Evolutionary conservation across 1,140 invertebrate genomes (phyloP).

Genomic region (Bemisia tabaci): DNA sequence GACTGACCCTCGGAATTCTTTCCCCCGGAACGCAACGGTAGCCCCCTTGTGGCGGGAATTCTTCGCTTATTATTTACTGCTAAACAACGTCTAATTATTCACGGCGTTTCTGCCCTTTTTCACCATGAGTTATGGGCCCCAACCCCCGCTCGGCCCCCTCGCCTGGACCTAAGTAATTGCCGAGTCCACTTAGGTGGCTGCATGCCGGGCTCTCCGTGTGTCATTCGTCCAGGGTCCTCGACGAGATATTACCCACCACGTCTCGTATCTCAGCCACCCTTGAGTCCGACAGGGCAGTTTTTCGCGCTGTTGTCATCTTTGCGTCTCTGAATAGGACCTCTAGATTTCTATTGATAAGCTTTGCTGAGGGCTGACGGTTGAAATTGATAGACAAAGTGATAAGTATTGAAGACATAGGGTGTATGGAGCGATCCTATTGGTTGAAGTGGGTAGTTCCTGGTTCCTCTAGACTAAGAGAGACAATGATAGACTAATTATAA

Average conservation of each 20-base stretch:
- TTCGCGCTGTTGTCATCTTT: no score
- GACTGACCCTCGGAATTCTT: neutral
- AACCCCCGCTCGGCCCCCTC: neutral
- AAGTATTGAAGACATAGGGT: no score
- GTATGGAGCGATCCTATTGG: no score
- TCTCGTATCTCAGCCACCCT: no score
- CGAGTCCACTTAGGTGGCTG: neutral
- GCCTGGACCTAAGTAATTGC: neutral
- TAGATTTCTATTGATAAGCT: no score
- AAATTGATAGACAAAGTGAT: no score
- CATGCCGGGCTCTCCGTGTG: neutral
- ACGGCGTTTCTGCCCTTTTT: neutral
- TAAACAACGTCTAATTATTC: neutral
- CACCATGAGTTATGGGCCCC: neutral
- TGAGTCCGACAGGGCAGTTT: no score
- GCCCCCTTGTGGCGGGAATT: neutral
- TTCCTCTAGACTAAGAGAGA: no score
- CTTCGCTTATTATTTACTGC: neutral
- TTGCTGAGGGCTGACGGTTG: no score
- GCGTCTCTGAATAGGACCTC: no score
- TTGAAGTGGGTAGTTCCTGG: no score
- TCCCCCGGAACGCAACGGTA: neutral
- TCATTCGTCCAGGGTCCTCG: neutral
- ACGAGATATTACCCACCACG: neutral
- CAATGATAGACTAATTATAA: no score